Evolutionary conservation across 2,797 vertebrate species (phyloP).

Genomic region (Lepilemur septentrionalis): DNA sequence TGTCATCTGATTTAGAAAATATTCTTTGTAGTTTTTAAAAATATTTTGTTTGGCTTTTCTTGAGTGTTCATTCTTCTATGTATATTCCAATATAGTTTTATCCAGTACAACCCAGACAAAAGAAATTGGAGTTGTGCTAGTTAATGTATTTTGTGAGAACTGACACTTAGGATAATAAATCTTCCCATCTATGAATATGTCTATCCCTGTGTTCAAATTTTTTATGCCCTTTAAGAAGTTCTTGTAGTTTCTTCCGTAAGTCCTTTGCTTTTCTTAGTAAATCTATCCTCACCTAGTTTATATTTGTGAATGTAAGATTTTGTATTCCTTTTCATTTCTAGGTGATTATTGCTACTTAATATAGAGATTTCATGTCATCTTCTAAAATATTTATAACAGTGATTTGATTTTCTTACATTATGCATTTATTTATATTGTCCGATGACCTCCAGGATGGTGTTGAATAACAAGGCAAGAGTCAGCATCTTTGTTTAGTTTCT

Average conservation of each 20-base stretch:
- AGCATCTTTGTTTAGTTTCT: conserved; percentile 14
- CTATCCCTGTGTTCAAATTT: background rate
- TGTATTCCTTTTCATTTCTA: conserved; percentile 14
- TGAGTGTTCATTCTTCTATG: background rate
- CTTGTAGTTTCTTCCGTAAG: background rate
- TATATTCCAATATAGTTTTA: background rate
- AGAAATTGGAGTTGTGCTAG: background rate
- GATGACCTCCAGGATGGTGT: background rate
- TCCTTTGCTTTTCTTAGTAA: background rate
- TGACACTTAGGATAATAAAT: background rate
- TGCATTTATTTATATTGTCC: background rate
- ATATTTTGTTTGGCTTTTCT: background rate
- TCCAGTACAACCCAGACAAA: background rate
- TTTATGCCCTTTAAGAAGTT: background rate
- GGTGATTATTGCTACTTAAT: background rate
- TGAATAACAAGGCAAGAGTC: background rate
- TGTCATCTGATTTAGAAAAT: conserved; percentile 9
- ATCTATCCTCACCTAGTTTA: background rate
- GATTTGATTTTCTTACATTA: background rate
- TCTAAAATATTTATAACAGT: background rate
- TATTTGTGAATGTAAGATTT: conserved; percentile 11
- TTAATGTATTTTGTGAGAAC: conserved; percentile 3
- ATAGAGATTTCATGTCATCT: background rate
- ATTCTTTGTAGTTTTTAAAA: background rate
- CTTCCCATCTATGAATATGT: background rate